phyloP scores from a whole-genome alignment of 2,888 invertebrate species.

The Xestia c-nigrum region DNA sequence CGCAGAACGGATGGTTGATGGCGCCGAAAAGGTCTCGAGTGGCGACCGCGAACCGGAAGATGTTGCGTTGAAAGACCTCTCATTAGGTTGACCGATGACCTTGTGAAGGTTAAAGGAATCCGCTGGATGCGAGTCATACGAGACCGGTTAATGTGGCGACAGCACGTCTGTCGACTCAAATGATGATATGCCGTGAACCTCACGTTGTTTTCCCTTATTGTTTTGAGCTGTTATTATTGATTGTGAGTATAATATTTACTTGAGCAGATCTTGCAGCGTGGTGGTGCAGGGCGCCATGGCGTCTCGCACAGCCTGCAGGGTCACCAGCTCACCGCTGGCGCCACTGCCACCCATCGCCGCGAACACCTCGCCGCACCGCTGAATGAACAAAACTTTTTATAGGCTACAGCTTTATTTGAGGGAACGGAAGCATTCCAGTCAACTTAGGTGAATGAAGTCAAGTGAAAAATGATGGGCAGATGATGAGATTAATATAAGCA shows the following conservation, averaged over 20 bases:
- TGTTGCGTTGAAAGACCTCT: no score
- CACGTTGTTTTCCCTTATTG: not conserved
- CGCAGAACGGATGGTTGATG: no score
- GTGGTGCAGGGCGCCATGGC: conserved; percentile 84
- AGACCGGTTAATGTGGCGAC: no score
- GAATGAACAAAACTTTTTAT: conserved; percentile 9
- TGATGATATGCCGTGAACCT: not conserved
- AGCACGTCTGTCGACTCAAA: no score
- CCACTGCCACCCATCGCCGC: conserved; percentile 86
- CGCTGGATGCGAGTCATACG: no score
- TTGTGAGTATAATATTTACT: conserved; percentile 69
- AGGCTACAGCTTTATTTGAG: not conserved
- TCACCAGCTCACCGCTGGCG: conserved; percentile 77
- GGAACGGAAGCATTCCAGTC: not conserved
- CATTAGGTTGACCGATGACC: no score
- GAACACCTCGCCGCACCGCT: conserved; percentile 88
- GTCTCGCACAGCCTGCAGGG: conserved; percentile 86
- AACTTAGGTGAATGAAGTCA: not conserved
- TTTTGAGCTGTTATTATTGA: not conserved
- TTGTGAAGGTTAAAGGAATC: no score
- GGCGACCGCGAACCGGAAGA: no score
- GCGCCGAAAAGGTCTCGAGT: no score
- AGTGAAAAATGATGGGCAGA: no score
- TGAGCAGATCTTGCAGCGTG: conserved; percentile 85
- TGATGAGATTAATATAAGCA: not conserved